These are phyloP conservation scores for Alethe castanea DNA, from an alignment of 2,113 vertebrate species.

Conservation along the genomic window DNA sequence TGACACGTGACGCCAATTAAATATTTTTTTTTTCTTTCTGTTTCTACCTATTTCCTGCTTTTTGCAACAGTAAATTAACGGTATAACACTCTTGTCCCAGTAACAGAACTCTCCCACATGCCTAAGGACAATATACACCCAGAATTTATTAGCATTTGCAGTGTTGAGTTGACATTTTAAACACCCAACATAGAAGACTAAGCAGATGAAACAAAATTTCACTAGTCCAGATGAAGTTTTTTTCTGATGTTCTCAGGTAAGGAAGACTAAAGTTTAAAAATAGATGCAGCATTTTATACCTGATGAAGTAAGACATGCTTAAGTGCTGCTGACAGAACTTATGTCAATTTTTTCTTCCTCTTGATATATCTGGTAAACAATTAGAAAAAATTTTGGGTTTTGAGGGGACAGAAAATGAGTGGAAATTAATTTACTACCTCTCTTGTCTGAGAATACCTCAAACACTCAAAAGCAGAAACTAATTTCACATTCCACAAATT, in stretches of 20 bases:
- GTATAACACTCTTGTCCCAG: background rate
- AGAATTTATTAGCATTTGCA: background rate
- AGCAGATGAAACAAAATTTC: background rate
- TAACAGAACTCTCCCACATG: background rate
- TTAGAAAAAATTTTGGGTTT: background rate
- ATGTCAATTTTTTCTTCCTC: background rate
- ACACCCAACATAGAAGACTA: background rate
- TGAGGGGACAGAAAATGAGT: background rate
- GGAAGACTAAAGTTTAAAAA: background rate
- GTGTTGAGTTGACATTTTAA: background rate
- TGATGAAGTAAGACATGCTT: background rate
- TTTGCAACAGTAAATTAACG: background rate
- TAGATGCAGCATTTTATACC: background rate
- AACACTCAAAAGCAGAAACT: background rate
- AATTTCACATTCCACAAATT: background rate
- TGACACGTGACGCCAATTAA: background rate
- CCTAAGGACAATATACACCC: background rate
- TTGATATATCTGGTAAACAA: background rate
- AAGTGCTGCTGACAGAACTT: background rate
- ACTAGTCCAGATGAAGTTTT: background rate
- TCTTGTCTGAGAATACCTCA: background rate
- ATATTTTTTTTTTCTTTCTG: background rate
- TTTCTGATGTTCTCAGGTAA: background rate
- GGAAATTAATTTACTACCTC: background rate
- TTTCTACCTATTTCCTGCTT: background rate